phyloP scores from a whole-genome alignment of 2,888 invertebrate genomes.

The Melinaea marsaeus region DNA sequence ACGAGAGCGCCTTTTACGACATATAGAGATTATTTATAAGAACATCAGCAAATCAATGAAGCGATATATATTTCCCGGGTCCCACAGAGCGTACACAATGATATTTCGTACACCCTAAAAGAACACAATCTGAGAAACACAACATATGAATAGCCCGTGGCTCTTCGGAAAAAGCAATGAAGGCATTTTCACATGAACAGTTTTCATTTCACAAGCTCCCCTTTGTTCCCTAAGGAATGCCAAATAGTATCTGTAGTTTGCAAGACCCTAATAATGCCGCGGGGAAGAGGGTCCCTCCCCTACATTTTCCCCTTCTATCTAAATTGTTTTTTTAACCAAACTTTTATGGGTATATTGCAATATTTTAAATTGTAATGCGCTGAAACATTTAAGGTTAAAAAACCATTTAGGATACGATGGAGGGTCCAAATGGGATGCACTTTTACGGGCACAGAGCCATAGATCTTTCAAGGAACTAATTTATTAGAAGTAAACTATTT shows the following conservation, averaged over 20 bases:
- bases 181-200: constrained; percentile 75
- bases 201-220: constrained; percentile 68
- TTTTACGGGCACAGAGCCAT: constrained; percentile 1
- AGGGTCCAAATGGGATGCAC: constrained; percentile 4
- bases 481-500: neutral
- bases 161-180: constrained; percentile 74
- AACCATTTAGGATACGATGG: constrained; percentile 15
- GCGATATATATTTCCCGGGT: constrained; percentile 40
- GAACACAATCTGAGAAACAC: constrained; percentile 55
- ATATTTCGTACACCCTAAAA: constrained; percentile 47
- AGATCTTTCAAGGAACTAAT: neutral
- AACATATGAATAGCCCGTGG: constrained; percentile 71
- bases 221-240: constrained; percentile 69
- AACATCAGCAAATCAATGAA: constrained; percentile 53
- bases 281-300: constrained; percentile 48
- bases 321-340: constrained; percentile 44
- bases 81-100: constrained; percentile 59
- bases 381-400: constrained; percentile 20
- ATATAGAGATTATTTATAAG: constrained; percentile 1
- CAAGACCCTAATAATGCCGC: constrained; percentile 61
- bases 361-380: constrained; percentile 28
- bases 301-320: constrained; percentile 45
- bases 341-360: constrained; percentile 17
- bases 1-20: neutral
- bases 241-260: constrained; percentile 64